Base-by-base conservation (phyloP, 2,888 invertebrate genomes). In the Drosophila tanythrix region DNA sequence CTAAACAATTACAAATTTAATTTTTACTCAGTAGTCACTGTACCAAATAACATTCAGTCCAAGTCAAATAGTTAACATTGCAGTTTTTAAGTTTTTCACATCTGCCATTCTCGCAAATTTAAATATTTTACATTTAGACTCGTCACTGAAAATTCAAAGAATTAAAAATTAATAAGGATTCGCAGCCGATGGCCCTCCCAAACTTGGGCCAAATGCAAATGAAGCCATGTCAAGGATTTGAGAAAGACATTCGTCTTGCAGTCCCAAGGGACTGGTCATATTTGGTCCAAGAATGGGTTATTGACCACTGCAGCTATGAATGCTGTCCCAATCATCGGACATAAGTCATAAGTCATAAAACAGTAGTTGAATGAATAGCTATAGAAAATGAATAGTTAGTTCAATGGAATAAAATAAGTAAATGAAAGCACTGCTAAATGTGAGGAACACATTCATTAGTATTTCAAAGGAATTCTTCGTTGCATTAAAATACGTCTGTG, bases 1-100 rank as follows among this genome's bases (percentile, higher is more conserved):
- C 80, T 78, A 67, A 81, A 79, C 82, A 82, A 82, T 82, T 82
- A 78, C 71, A 67, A 81, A 78, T 82, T 82, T 81, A 82, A 82
- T 70, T 82, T 81, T 65, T 76, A 27, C 57, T 29, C 35, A 10
- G 13, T 27, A 21, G 10, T 31, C 33, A 27, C 27, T 38, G 43
- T n/a, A 48, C 51, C 52, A 65, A 64, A 62, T 64, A 50, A 58
- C 58, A 61, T 60, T 35, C 38, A 50, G 21, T 15, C n/a, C 33
- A 56, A 56, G 27, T 33, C 25, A 46, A 46, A 25, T 15, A 46
- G 25, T 25, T 46, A 25, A 46, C 1, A 46, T 46, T 46, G 8
- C 15, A 8, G 7, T 25, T 46, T 46, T 25, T 46, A 46, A 25
- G 46, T 46, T 46, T 25, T 25, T 25, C 46, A 8, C 46, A 46